Evolutionary conservation across 2,113 vertebrate species (phyloP), one percentile per base, ranked within the genome.

Genomic region (Sander lucioperca): DNA sequence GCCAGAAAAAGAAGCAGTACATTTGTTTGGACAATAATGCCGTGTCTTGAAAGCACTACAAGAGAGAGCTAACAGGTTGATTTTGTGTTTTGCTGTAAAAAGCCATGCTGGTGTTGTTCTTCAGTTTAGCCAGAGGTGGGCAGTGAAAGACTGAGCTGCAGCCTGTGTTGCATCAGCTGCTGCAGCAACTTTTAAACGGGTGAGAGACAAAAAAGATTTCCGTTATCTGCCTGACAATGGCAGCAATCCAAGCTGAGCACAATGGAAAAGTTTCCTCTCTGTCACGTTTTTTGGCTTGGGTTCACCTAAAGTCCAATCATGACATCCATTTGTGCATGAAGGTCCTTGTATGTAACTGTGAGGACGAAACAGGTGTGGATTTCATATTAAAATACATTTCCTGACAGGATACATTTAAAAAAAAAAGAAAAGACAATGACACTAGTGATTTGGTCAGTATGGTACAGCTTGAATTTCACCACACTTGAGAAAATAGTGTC

Each of bases 81-180:
- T 61, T 25, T 67, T 47, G 3, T n/a, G 43, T 3, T n/a, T 45
- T 50, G 7, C 15, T 43, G 19, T 57, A 10, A 82, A n/a, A 74
- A 23, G 4, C 53, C 9, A n/a, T 16, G 4, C 3, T 23, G 47
- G 8, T 76, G 73, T n/a, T 30, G 13, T 87, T 70, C 23, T 74
- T 72, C 2, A 10, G 16, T 65, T 81, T 7, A 67, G 14, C 77
- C 90, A 91, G 47, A 45, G 3, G 89, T 27, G 12, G 86, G 87
- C 82, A 89, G 89, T 82, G 6, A 61, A 77, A 54, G 62, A 76
- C 2, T 1, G 3, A 2, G 1, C 50, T 61, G 47, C 58, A 33
- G 27, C 5, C 25, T 56, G 36, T 33, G 3, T 61, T 58, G 59
- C 19, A 58, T 25, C 25, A 47, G 19, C 65, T 51, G 61, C 45